Percentiles rank a stretch among this genome's conserved stretches.
phyloP scores from a whole-genome alignment of 2,888 invertebrate genomes.

The Drosophila affinis region DNA sequence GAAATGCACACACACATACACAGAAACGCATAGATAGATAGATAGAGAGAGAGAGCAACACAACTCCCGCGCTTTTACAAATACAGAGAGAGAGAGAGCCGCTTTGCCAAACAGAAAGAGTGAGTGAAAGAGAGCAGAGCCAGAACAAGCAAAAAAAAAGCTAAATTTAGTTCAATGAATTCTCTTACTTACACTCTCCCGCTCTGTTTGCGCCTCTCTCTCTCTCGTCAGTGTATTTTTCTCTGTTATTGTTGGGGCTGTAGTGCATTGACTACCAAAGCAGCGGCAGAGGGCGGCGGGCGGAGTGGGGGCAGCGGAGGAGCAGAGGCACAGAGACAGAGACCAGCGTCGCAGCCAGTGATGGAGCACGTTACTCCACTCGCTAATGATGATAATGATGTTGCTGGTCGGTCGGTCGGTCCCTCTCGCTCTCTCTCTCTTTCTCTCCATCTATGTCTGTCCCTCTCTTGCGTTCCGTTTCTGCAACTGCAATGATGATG shows the following conservation, averaged over 20 bases:
- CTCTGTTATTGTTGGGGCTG: conserved; percentile 60
- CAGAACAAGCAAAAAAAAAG: conserved; percentile 44
- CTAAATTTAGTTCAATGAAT: conserved; percentile 76
- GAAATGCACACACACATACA: conserved; percentile 58
- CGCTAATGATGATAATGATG: conserved; percentile 64
- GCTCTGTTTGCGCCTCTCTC: conserved; percentile 29
- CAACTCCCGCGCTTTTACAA: conserved; percentile 73
- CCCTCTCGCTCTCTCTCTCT: background rate
- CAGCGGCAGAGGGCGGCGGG: background rate
- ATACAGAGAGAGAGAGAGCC: conserved; percentile 13
- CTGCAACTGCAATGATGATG: conserved; percentile 64
- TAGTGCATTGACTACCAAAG: conserved; percentile 68
- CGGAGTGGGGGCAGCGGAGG: background rate
- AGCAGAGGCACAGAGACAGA: background rate
- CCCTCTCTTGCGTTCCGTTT: conserved; percentile 41
- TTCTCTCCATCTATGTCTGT: background rate
- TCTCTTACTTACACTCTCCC: conserved; percentile 51
- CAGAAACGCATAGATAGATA: no score
- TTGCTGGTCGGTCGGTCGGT: conserved; percentile 51
- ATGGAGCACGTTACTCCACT: conserved; percentile 49
- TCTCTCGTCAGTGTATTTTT: conserved; percentile 68
- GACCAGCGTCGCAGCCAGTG: conserved; percentile 1
- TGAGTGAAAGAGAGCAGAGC: conserved; percentile 28
- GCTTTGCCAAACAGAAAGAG: conserved; percentile 5
- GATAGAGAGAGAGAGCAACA: conserved; percentile 38